These are phyloP conservation scores for Allobates femoralis DNA, from an alignment of 2,797 vertebrate genomes.

Conservation along the genomic window DNA sequence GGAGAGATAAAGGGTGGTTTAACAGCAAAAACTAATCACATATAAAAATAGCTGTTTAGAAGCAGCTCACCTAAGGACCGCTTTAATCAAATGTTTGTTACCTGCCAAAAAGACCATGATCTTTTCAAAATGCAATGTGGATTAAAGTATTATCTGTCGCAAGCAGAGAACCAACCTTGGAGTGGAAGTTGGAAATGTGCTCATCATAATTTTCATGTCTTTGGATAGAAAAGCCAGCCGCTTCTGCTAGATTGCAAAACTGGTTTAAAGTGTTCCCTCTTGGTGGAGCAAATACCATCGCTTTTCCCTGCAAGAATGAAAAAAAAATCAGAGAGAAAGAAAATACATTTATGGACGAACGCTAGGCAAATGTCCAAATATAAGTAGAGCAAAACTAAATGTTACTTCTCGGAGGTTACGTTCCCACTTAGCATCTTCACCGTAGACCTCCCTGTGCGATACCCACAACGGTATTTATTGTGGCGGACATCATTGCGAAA, in stretches of 20 bases:
- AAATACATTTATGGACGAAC: background rate
- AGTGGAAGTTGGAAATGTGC: conserved; percentile 93
- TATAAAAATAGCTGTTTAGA: conserved; percentile 79
- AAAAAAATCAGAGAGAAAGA: background rate
- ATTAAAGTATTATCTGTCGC: conserved; percentile 85
- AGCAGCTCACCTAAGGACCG: conserved; percentile 79
- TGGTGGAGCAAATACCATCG: conserved; percentile 90
- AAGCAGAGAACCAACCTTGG: conserved; percentile 90
- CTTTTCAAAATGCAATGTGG: conserved; percentile 82
- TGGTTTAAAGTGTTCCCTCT: conserved; percentile 90
- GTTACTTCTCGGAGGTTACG: background rate
- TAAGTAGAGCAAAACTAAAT: background rate
- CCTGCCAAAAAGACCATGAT: conserved; percentile 84
- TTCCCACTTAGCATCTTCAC: too few relatives aligned
- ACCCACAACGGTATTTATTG: too few relatives aligned
- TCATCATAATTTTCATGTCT: conserved; percentile 95
- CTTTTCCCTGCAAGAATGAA: conserved; percentile 84
- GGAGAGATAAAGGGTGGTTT: conserved; percentile 80
- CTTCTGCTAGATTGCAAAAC: conserved; percentile 92
- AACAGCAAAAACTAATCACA: conserved; percentile 82
- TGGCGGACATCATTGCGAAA: too few relatives aligned
- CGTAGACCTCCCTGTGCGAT: too few relatives aligned
- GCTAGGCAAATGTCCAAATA: background rate
- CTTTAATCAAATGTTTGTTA: conserved; percentile 85
- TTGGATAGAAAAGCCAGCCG: conserved; percentile 86